Evolutionary conservation across 2,113 vertebrate species (phyloP).

Genomic region (Picathartes gymnocephalus): DNA sequence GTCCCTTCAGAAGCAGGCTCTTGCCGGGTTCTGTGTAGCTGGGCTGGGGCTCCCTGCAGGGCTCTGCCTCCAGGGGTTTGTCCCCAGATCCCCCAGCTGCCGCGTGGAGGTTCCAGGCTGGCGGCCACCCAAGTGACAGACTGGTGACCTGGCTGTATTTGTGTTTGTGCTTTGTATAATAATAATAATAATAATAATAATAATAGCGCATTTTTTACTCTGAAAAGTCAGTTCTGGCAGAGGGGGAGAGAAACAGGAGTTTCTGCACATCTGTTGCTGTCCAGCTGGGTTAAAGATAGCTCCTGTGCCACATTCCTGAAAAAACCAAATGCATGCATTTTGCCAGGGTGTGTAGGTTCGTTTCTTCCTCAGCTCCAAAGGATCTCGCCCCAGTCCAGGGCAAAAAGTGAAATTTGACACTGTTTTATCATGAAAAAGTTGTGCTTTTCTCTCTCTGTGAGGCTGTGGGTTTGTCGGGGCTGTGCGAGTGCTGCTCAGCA

Average conservation of each 20-base stretch:
- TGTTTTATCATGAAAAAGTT: accelerated
- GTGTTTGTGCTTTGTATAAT: not conserved
- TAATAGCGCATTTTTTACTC: too few relatives aligned
- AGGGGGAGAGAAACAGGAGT: not conserved
- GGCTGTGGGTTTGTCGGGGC: not conserved
- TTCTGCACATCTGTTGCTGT: not conserved
- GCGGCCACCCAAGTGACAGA: accelerated
- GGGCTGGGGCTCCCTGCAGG: not conserved
- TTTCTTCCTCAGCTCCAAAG: not conserved
- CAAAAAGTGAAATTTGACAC: not conserved
- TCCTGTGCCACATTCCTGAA: not conserved
- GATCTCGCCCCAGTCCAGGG: not conserved
- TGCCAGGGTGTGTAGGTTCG: accelerated
- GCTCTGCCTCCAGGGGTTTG: not conserved
- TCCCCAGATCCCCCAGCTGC: not conserved
- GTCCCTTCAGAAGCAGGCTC: not conserved
- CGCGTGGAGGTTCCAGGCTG: not conserved
- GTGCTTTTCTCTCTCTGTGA: not conserved
- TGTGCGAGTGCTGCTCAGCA: accelerated
- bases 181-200: too few relatives aligned
- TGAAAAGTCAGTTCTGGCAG: not conserved
- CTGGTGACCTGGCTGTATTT: not conserved
- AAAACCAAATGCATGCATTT: not conserved
- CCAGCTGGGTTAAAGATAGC: not conserved
- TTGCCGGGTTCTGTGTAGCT: not conserved